Percentiles rank a stretch among this genome's conserved stretches.
phyloP scores from a whole-genome alignment of 2,113 vertebrate genomes.

The Oplegnathus fasciatus region DNA sequence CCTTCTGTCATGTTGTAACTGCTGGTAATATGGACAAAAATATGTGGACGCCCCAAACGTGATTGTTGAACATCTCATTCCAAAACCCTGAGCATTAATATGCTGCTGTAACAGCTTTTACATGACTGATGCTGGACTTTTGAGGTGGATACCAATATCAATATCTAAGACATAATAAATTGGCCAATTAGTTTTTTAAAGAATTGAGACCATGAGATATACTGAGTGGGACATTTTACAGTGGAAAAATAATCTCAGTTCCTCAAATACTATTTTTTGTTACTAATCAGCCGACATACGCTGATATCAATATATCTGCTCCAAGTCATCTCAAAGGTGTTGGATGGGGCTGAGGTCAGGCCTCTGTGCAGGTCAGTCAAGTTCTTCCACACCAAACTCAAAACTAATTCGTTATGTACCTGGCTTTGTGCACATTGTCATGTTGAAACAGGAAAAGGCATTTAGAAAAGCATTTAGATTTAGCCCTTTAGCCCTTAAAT shows the following conservation, averaged over 20 bases:
- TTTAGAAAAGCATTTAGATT: not conserved
- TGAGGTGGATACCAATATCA: not conserved
- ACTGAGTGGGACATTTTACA: not conserved
- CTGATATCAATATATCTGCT: too few relatives aligned
- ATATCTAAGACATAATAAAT: not conserved
- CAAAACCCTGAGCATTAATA: not conserved
- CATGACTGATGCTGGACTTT: not conserved
- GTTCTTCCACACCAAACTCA: not conserved
- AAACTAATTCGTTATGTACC: not conserved
- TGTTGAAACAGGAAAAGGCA: too few relatives aligned
- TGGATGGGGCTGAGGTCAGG: not conserved
- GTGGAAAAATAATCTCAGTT: not conserved
- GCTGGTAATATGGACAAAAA: not conserved
- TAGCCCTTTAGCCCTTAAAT: too few relatives aligned
- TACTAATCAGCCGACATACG: not conserved
- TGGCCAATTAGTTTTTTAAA: not conserved
- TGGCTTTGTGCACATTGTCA: not conserved
- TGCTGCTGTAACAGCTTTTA: not conserved
- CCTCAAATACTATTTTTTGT: too few relatives aligned
- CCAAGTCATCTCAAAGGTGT: not conserved
- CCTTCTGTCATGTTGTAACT: conserved; percentile 15
- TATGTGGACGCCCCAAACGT: not conserved
- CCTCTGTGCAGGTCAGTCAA: not conserved
- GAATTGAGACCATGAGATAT: not conserved
- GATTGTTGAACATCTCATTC: conserved; percentile 1